phyloP scores from a whole-genome alignment of 2,113 vertebrate species.

The Vulpes ferrilata region DNA sequence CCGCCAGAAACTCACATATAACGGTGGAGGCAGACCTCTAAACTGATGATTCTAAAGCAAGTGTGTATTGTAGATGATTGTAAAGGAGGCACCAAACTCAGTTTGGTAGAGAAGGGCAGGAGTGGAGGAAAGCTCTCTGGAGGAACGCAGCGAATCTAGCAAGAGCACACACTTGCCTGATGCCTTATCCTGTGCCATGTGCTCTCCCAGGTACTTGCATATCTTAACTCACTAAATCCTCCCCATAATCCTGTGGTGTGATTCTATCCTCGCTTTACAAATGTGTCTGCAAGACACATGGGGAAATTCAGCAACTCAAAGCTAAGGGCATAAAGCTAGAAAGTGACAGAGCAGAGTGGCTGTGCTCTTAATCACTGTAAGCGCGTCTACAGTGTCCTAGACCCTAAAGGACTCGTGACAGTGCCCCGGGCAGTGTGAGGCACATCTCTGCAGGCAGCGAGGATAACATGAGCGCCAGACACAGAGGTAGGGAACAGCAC shows the following conservation, averaged over 20 bases:
- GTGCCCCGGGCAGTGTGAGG: background rate
- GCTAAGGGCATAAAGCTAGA: background rate
- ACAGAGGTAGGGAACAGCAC: background rate
- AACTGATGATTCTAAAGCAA: background rate
- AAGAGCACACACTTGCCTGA: background rate
- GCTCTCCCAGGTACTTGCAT: background rate
- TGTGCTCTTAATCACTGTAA: background rate
- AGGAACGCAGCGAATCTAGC: background rate
- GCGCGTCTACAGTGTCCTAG: background rate
- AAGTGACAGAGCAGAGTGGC: background rate
- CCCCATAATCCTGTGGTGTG: background rate
- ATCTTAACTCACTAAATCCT: background rate
- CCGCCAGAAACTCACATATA: background rate
- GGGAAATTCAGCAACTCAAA: background rate
- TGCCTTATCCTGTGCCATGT: background rate
- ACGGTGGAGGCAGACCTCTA: background rate
- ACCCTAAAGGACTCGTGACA: background rate
- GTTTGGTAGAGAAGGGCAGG: background rate
- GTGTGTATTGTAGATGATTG: background rate
- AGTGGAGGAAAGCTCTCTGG: background rate
- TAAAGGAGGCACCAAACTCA: background rate
- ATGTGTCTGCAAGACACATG: background rate
- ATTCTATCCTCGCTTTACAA: background rate
- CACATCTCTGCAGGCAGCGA: background rate
- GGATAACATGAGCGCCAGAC: rapidly evolving